Base-by-base conservation (phyloP, 2,113 vertebrate species). In the Ondatra zibethicus region DNA sequence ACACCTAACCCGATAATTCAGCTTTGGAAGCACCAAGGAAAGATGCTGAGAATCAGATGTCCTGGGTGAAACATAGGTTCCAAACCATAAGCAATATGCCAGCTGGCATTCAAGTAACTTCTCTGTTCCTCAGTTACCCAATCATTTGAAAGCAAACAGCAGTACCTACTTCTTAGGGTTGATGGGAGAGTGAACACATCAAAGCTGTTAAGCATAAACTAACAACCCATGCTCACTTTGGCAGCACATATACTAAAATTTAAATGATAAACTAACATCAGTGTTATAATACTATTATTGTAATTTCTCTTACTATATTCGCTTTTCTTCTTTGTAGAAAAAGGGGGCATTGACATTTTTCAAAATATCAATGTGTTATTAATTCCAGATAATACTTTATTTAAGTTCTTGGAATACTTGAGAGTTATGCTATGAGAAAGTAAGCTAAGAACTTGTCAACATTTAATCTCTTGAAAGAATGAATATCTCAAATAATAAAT, bases 381-480 rank as follows among this genome's bases (percentile, higher is more conserved):
- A 82, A 72, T 85, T 92, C 2, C 8, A 90, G 3, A 21, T 50
- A 7, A 39, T 55, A 45, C 45, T 72, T 77, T 16, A 92, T 96
- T 58, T 90, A 92, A 89, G 66, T 89, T 93, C 5, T 25, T 58
- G 16, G 33, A 13, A 39, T 45, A 14, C 21, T 55, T 70, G 16
- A 76, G 14, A 50, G n/a, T 70, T 88, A 72, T 50, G 84, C 89
- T 84, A 91, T 23, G 3, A 92, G 25, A 75, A 80, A 42, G 8
- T 68, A 78, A 94, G 42, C 23, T 78, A 93, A 88, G 0, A 17
- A 77, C 82, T 93, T 89, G 81, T 88, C 92, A 96, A 92, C 2
- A 16, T 47, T n/a, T 63, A 33, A 0, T 78, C 36, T 80, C 39
- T 87, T 76, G 25, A 94, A 81, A 77, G n/a, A n/a, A 11, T 84